Base-by-base conservation (phyloP, 2,888 invertebrate species). In the Scaptodrosophila latifasciaeformis region DNA sequence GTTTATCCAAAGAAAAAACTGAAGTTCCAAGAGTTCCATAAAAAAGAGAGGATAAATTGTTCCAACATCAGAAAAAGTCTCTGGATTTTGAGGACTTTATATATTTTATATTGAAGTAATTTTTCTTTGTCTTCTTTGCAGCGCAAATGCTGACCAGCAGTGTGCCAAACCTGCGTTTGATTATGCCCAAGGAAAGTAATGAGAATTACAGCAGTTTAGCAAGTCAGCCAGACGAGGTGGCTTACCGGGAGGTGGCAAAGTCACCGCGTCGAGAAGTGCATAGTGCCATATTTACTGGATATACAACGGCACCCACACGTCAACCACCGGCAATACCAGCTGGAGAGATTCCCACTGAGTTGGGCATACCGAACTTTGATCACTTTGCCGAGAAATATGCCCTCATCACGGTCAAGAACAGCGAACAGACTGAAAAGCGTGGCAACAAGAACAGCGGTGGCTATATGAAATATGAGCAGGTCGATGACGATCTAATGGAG, bases 401-500 rank as follows among this genome's bases (percentile, higher is more conserved):
- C 7, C 47, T 72, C 4, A 67, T 78, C 2, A 72, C 68, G 29
- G 61, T 48, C 1, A 49, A 68, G 24, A 2, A 37, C 0, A 17
- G 6, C 15, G 50, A 40, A 9, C 42, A 43, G 10, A 40, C 47
- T 0, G 54, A 1, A 9, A 18, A 56, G 29, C 30, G 52, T 6
- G 6, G 21, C 1, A 54, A 29, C 13, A 66, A 71, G 37, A 50
- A 59, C 40, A 69, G 44, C 51, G 81, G 56, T 0, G 70, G 75
- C 2, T 84, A 84, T 53, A 65, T 83, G 0, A 81, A 78, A 44
- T 82, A 82, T 31, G 82, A 83, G 19, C 67, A 65, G 34, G 75
- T 81, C 2, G 83, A 83, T 48, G 78, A 81, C 59, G 48, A 17
- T 7, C 40, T 54, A 19, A 31, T n/a, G 18, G 54, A 60, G 40